Base-by-base conservation (phyloP, 2,888 invertebrate species). In the Apantesis nais region DNA sequence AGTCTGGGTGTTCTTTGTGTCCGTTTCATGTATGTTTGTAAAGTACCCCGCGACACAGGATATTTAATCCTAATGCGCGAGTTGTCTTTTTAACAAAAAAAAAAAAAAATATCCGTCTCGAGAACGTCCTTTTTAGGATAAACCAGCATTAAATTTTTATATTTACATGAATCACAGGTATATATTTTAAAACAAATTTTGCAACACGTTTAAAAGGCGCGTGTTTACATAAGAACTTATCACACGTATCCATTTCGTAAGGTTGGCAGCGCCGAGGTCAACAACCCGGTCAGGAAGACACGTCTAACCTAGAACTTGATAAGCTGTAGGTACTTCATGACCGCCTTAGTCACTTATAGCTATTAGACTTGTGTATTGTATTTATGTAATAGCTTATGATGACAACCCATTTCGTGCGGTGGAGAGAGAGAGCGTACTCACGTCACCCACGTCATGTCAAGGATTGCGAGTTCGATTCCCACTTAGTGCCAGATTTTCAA, bases 221-320 rank as follows among this genome's bases (percentile, higher is more conserved):
- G 52, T 66, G 52, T 82, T 82, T 81, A 74, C 79, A 73, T 77
- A 79, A 76, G 74, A 67, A 73, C 34, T 82, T 82, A 83, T 78
- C 71, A 61, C 31, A 25, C 37, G 14, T 62, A 41, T 65, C 62
- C 39, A 39, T 68, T 74, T 44, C 67, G 69, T 63, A 22, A 44
- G 62, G 67, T 70, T 64, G 63, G 68, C 66, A 74, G 64, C 78
- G 67, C 61, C 75, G 76, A 80, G 74, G 76, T 77, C 74, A 80
- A 73, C 74, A 55, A 82, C 78, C 74, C 48, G 62, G 12, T 52
- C 74, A 62, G 74, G 48, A 70, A 68, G 67, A 69, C 37, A 70
- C 48, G 67, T 71, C 68, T 82, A 81, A 81, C 83, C 85, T 85
- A 85, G 85, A 86, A 86, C 84, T 86, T 82, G 82, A 74, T 77